Evolutionary conservation across 1,140 invertebrate species (phyloP).

Genomic region (Papilio helenus): DNA sequence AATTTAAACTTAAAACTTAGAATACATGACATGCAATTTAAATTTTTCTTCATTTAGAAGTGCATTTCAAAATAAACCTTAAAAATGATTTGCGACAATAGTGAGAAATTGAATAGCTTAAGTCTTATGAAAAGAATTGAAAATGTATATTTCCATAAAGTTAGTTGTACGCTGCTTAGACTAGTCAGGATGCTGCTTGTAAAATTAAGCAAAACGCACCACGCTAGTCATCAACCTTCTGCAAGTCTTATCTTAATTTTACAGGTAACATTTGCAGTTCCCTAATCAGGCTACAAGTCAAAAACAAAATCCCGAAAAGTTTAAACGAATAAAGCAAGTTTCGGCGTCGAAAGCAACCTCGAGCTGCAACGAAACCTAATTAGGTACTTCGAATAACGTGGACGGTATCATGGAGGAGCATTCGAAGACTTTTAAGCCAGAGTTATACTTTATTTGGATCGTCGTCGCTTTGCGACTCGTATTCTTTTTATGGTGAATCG

Average conservation of each 20-base stretch:
- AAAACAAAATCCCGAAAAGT: constrained; percentile 38
- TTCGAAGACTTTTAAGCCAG: constrained; percentile 48
- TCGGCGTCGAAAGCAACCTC: constrained; percentile 49
- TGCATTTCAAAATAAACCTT: not conserved
- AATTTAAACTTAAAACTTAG: no score
- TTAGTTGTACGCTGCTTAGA: not conserved
- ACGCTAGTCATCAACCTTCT: not conserved
- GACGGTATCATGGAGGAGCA: constrained; percentile 43
- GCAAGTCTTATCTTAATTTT: constrained; percentile 58
- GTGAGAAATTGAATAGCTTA: not conserved
- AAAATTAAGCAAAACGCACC: not conserved
- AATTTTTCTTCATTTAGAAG: no score
- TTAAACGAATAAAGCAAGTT: constrained; percentile 51
- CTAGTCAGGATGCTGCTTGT: not conserved
- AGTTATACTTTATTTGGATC: constrained; percentile 48
- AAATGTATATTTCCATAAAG: not conserved
- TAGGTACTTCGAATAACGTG: constrained; percentile 42
- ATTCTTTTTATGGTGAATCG: constrained; percentile 59
- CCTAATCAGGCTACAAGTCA: constrained; percentile 53
- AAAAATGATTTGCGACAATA: not conserved
- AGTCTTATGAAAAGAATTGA: no score
- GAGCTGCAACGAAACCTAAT: constrained; percentile 44
- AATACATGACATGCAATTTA: no score
- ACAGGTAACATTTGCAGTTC: constrained; percentile 65
- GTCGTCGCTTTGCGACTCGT: constrained; percentile 48